phyloP scores from a whole-genome alignment of 2,888 invertebrate genomes.

The Phragmatobia fuliginosa region DNA sequence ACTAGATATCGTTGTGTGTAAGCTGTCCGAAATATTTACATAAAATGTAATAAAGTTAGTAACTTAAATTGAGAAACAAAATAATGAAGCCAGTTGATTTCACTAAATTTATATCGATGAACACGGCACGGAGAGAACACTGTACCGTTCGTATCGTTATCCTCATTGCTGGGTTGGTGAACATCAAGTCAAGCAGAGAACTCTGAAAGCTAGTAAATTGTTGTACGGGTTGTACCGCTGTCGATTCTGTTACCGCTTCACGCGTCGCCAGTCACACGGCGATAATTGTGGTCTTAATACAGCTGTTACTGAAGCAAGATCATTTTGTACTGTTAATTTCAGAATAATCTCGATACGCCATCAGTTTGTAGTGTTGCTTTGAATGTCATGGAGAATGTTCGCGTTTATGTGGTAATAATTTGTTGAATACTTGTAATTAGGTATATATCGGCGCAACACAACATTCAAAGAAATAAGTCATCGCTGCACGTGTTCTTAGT shows the following conservation, averaged over 20 bases:
- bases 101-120: not conserved
- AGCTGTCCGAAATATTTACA: too few relatives aligned
- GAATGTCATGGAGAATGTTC: not conserved
- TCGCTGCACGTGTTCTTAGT: too few relatives aligned
- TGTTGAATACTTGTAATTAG: too few relatives aligned
- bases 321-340: not conserved
- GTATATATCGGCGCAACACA: too few relatives aligned
- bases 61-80: not conserved
- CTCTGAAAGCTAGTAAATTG: not conserved
- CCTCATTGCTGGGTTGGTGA: not conserved
- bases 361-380: not conserved
- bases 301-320: not conserved
- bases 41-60: too few relatives aligned
- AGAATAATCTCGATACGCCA: not conserved
- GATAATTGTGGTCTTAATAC: not conserved
- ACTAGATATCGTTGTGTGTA: too few relatives aligned
- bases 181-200: conserved; percentile 7
- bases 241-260: conserved; percentile 10
- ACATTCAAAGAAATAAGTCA: too few relatives aligned
- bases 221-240: not conserved
- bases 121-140: not conserved
- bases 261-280: conserved; percentile 7
- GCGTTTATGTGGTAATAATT: not conserved
- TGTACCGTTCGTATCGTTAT: not conserved
- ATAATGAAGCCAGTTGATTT: not conserved